Conservation (phyloP, 2,888 invertebrate species). For the Cephalotes varians region DNA sequence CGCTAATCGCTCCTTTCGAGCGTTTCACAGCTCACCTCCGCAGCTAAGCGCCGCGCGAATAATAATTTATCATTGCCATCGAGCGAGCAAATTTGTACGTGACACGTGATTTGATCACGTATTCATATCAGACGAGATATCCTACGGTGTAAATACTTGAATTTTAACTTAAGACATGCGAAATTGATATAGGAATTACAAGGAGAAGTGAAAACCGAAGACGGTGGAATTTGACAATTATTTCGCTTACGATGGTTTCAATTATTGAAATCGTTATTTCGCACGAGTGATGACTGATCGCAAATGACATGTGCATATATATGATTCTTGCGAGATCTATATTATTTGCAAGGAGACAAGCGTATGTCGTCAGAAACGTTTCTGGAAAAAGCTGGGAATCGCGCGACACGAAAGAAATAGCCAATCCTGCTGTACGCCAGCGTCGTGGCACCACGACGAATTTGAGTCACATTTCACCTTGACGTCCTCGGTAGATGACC, state of each 20-base stretch:
- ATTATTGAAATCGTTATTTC: neutral
- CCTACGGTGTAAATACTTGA: neutral
- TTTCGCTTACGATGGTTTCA: neutral
- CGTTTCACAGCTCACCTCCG: neutral
- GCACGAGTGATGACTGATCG: neutral
- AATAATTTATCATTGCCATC: neutral
- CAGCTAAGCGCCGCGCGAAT: neutral
- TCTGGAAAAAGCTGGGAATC: neutral
- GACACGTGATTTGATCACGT: conserved; percentile 8
- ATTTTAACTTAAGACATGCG: neutral
- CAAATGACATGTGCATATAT: neutral
- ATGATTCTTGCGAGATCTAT: neutral
- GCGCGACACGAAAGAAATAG: conserved; percentile 44
- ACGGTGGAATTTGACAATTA: neutral
- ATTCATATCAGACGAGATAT: neutral
- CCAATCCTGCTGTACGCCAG: conserved; percentile 25
- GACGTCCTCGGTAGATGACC: conserved; percentile 63
- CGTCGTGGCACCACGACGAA: conserved; percentile 31
- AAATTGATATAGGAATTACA: neutral
- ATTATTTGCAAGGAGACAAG: conserved; percentile 13
- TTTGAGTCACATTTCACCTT: conserved; percentile 45
- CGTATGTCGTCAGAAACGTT: neutral
- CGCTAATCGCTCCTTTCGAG: conserved; percentile 22
- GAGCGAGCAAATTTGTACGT: conserved; percentile 26
- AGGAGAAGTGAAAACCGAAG: neutral